phyloP scores from a whole-genome alignment of 2,113 vertebrate species.

The Trichechus manatus region DNA sequence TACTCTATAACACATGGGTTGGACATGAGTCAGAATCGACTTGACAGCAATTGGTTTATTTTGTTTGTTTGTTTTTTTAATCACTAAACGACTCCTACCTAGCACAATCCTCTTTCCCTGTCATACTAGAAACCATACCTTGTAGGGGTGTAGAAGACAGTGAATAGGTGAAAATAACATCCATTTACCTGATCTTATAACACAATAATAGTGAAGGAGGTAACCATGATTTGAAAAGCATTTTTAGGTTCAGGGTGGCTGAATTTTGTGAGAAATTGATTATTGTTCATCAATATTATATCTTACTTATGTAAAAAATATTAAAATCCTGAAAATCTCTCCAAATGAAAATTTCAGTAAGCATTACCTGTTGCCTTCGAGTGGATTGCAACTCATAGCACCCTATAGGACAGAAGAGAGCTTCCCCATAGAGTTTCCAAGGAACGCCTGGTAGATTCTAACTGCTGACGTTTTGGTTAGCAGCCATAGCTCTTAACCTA shows the following conservation, averaged over 20 bases:
- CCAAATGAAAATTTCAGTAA: not conserved
- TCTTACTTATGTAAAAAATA: not conserved
- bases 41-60: too few species aligned
- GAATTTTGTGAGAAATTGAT: not conserved
- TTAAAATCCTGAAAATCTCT: not conserved
- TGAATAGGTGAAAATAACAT: not conserved
- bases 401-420: too few species aligned
- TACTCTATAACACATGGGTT: too few species aligned
- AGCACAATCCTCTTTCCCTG: not conserved
- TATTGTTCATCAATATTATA: not conserved
- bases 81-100: accelerated
- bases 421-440: too few species aligned
- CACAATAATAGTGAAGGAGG: not conserved
- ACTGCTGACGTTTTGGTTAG: too few species aligned
- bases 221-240: not conserved
- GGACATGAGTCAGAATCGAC: too few species aligned
- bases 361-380: too few species aligned
- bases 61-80: too few species aligned
- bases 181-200: not conserved
- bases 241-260: not conserved
- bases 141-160: accelerated
- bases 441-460: too few species aligned
- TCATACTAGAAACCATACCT: not conserved
- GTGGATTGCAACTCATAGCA: too few species aligned
- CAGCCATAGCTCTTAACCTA: too few species aligned